These are phyloP conservation scores for Arbacia lixula DNA, from an alignment of 53 echinoderm and acorn worm genomes.

Conservation along the genomic window DNA sequence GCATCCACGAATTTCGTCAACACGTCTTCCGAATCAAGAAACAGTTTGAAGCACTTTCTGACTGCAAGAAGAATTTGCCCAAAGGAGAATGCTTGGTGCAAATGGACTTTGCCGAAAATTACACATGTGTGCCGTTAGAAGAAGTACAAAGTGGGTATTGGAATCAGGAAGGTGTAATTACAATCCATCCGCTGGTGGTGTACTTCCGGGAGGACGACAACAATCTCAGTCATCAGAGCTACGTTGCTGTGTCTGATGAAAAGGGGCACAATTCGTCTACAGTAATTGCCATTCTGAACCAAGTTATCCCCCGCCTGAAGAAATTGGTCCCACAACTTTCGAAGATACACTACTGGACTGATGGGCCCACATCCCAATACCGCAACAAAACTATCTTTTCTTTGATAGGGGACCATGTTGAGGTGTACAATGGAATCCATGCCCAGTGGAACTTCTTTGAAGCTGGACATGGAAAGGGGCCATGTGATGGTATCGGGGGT, in stretches of 20 bases:
- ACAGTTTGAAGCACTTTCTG: constrained; percentile 30
- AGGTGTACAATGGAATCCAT: constrained; percentile 24
- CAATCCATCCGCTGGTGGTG: constrained; percentile 33
- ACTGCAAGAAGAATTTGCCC: constrained; percentile 55
- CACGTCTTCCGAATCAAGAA: constrained; percentile 5
- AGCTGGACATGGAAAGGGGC: constrained; percentile 66
- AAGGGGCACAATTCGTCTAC: constrained; percentile 31
- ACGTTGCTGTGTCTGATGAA: constrained; percentile 39
- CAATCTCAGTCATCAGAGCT: constrained; percentile 20
- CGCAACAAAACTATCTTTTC: constrained; percentile 63
- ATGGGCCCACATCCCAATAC: constrained; percentile 67
- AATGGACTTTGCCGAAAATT: constrained; percentile 72
- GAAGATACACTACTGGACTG: constrained; percentile 64
- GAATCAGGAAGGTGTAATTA: constrained; percentile 8
- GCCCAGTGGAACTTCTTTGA: constrained; percentile 70
- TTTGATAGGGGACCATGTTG: constrained; percentile 40
- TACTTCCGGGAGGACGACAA: constrained; percentile 7
- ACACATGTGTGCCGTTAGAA: constrained; percentile 62
- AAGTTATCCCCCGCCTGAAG: constrained; percentile 22
- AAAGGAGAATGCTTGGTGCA: constrained; percentile 52
- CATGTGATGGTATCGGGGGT: constrained; percentile 69
- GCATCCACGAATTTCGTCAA: constrained; percentile 35
- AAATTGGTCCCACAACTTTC: constrained; percentile 37
- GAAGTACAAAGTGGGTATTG: constrained; percentile 68
- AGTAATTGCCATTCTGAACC: constrained; percentile 30